phyloP scores from a whole-genome alignment of 2,888 invertebrate species.

The Mythimna pallens region DNA sequence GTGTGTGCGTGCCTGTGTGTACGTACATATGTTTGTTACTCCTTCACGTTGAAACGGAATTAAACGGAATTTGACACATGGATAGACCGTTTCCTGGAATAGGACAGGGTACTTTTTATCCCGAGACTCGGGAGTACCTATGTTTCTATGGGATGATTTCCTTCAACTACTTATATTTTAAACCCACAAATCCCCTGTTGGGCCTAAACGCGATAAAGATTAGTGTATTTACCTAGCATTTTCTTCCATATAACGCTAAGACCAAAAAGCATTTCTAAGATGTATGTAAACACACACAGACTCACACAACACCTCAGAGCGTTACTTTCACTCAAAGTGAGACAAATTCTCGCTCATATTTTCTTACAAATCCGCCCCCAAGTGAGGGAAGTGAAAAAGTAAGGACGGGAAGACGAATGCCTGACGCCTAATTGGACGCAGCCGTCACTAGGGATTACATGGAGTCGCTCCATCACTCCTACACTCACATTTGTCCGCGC shows the following conservation, averaged over 20 bases:
- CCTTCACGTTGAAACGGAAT: no score
- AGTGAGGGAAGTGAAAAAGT: constrained; percentile 72
- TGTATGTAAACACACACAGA: constrained; percentile 27
- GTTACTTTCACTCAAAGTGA: constrained; percentile 62
- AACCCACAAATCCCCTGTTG: no score
- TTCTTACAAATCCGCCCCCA: constrained; percentile 68
- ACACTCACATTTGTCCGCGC: constrained; percentile 84
- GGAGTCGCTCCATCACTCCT: constrained; percentile 79
- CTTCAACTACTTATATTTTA: no score
- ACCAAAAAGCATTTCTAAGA: neutral
- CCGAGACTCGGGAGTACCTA: no score
- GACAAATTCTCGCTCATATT: constrained; percentile 73
- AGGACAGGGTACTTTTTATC: no score
- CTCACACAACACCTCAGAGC: constrained; percentile 27
- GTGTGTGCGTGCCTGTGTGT: no score
- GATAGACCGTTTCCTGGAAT: no score
- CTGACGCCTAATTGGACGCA: constrained; percentile 86
- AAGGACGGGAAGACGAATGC: constrained; percentile 85
- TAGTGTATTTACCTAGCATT: no score
- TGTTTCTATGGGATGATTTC: no score
- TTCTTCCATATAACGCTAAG: neutral
- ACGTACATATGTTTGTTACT: no score
- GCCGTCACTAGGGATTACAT: constrained; percentile 84
- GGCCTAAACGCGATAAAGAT: neutral
- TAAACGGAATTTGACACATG: no score